Evolutionary conservation across 2,797 vertebrate genomes (phyloP), one percentile per base, ranked within the genome.

Genomic region (Alectoris magna): DNA sequence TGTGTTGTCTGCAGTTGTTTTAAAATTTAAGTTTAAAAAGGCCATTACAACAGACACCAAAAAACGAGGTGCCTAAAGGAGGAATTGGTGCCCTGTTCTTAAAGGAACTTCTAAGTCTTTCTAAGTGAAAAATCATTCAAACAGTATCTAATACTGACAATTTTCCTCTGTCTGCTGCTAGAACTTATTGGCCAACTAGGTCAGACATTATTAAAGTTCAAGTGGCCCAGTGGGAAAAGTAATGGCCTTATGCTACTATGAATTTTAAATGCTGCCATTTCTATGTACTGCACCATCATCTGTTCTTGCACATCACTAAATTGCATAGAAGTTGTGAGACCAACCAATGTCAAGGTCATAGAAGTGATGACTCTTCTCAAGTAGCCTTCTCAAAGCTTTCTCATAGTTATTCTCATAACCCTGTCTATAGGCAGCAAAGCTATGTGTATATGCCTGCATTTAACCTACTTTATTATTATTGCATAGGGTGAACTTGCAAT

Each of bases 131-230:
- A 97, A 96, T 97, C 91, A 95, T 96, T 96, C 94, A 91, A 97
- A 96, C 92, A 93, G 82, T 97, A 84, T 95, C 93, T 95, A 97
- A 95, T 96, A 90, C 95, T 97, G 95, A 93, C 95, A 96, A 90
- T 97, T 98, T 97, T 96, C 94, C 68, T 97, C 96, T 97, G 96
- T 96, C 95, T 96, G 88, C 96, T 96, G 95, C 95, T 97, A 96
- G 93, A 97, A 97, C 97, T 96, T 97, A 97, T 91, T 97, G 96
- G 95, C 93, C 96, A 97, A 96, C 94, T 90, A 97, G 97, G 96
- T 97, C 97, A 97, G 97, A 96, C 96, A 96, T 97, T 98, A 97
- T 98, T 98, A 97, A 97, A 98, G 97, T 97, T 98, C 97, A 98
- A 96, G 92, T 94, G 89, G 93, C 94, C 97, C 91, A 55, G 84